Evolutionary conservation across 2,888 invertebrate species (phyloP).

Genomic region (Cotesia congregata): DNA sequence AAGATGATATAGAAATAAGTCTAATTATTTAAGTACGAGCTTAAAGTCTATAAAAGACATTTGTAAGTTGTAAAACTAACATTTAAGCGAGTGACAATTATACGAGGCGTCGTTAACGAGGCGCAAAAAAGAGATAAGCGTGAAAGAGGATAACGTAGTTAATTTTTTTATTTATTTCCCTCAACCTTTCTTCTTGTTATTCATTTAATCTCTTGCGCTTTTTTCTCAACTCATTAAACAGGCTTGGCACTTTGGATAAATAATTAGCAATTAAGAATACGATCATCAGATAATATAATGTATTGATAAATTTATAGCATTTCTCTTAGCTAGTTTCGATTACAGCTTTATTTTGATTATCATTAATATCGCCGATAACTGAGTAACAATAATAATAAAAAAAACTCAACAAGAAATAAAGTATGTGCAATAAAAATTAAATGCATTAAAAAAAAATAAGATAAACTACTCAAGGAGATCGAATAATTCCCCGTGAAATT

Average conservation of each 20-base stretch:
- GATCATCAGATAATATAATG: slow-evolving; percentile 44
- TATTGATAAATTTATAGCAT: slow-evolving; percentile 40
- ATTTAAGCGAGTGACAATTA: slow-evolving; percentile 23
- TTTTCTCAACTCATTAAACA: slow-evolving; percentile 21
- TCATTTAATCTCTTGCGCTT: slow-evolving; percentile 13
- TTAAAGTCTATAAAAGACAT: slow-evolving; percentile 3
- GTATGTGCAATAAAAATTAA: background rate
- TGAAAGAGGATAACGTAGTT: slow-evolving; percentile 50
- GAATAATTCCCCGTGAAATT: slow-evolving; percentile 44
- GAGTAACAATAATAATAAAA: background rate
- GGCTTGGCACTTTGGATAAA: slow-evolving; percentile 41
- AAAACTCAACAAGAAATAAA: background rate
- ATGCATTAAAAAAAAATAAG: slow-evolving; percentile 14
- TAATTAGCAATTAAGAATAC: slow-evolving; percentile 48
- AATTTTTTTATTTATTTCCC: slow-evolving; percentile 8
- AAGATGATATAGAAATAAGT: no score
- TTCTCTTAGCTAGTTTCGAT: slow-evolving; percentile 29
- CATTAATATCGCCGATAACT: background rate
- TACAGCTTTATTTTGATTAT: slow-evolving; percentile 35
- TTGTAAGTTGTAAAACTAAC: slow-evolving; percentile 8
- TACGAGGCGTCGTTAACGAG: slow-evolving; percentile 48
- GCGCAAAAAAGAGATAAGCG: slow-evolving; percentile 50
- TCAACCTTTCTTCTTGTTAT: slow-evolving; percentile 3
- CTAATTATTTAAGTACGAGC: background rate
- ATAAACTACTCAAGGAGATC: slow-evolving; percentile 40